These are phyloP conservation scores for Peromyscus polionotus DNA, from an alignment of 2,113 vertebrate species.

Conservation along the genomic window DNA sequence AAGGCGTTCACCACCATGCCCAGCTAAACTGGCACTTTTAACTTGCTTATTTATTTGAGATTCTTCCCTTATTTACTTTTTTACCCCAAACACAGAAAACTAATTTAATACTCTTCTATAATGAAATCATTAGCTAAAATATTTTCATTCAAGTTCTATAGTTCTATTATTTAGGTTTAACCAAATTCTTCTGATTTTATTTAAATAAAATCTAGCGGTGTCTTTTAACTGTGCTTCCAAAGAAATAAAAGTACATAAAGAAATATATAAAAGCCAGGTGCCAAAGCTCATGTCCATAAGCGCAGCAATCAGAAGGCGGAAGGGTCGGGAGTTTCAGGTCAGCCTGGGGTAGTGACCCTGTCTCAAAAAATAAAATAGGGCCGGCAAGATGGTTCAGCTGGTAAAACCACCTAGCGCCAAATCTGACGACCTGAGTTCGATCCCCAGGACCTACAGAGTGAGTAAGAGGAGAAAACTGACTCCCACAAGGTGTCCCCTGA, in stretches of 20 bases:
- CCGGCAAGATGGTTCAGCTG: not conserved
- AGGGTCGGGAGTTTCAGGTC: not conserved
- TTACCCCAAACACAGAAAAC: slow-evolving; percentile 26
- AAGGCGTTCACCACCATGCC: too few relatives aligned
- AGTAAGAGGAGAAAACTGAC: not conserved
- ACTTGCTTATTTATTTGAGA: not conserved
- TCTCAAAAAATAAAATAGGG: not conserved
- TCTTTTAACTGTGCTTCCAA: slow-evolving; percentile 26
- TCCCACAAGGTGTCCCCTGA: not conserved
- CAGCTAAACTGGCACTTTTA: not conserved
- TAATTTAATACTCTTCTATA: not conserved
- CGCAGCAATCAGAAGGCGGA: not conserved
- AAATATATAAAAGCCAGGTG: not conserved
- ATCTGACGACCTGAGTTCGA: not conserved
- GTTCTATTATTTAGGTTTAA: slow-evolving; percentile 41
- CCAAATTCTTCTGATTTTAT: slow-evolving; percentile 28
- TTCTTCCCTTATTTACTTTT: not conserved
- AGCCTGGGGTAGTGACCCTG: not conserved
- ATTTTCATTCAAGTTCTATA: not conserved
- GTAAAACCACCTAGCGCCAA: not conserved
- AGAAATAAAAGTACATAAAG: not conserved
- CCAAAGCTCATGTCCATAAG: not conserved
- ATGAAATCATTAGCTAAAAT: not conserved
- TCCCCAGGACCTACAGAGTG: not conserved
- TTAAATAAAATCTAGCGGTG: slow-evolving; percentile 45